Evolutionary conservation across 1,140 invertebrate species (phyloP).

Genomic region (Zophobas atratus): DNA sequence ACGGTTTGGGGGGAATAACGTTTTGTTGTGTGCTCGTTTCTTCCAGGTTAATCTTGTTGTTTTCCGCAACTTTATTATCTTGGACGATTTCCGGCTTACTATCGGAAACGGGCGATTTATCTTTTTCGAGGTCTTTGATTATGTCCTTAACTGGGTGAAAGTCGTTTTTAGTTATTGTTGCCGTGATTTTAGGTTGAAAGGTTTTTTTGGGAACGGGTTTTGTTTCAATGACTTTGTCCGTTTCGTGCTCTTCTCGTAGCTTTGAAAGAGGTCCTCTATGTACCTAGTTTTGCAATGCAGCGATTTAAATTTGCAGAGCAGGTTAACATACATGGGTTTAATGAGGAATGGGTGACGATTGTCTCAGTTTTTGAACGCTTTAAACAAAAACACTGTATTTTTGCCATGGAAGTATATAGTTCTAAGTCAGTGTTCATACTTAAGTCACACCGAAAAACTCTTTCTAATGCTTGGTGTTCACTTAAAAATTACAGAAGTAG

Average conservation of each 20-base stretch:
- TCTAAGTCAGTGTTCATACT: too few species aligned
- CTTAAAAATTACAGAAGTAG: too few species aligned
- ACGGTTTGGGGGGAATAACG: constrained; percentile 79
- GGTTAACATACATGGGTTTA: too few species aligned
- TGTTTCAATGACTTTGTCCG: constrained; percentile 51
- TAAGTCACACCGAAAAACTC: too few species aligned
- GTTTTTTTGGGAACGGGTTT: constrained; percentile 38
- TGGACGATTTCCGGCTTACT: constrained; percentile 51
- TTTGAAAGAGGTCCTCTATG: constrained; percentile 64
- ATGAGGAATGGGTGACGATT: too few species aligned
- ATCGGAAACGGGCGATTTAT: constrained; percentile 57
- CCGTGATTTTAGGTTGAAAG: constrained; percentile 60
- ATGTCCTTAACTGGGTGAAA: constrained; percentile 64
- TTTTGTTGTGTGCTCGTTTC: constrained; percentile 52
- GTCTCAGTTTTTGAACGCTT: too few species aligned
- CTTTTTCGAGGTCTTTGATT: constrained; percentile 68
- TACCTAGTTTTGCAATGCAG: constrained; percentile 59
- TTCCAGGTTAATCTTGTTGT: constrained; percentile 54
- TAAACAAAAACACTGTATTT: too few species aligned
- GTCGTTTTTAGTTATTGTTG: constrained; percentile 61
- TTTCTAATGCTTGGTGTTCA: too few species aligned
- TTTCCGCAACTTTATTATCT: constrained; percentile 58
- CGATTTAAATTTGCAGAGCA: constrained; percentile 11
- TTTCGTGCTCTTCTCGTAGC: constrained; percentile 61
- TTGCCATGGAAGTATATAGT: too few species aligned